Base-by-base conservation (phyloP, 2,888 invertebrate genomes). In the Machimus rusticus region DNA sequence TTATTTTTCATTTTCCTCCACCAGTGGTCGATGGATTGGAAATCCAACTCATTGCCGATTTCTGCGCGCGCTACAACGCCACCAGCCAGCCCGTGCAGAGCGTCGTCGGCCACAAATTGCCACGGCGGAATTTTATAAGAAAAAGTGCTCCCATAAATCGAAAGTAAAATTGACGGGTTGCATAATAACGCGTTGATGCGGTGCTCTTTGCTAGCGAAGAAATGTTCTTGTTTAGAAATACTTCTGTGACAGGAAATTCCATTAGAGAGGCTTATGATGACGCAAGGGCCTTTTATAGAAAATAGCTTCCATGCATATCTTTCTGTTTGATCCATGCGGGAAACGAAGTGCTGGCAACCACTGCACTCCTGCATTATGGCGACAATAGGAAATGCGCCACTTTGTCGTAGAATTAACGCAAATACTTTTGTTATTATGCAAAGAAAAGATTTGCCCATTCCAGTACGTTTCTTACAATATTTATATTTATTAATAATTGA, bases 111-210 rank as follows among this genome's bases (percentile, higher is more conserved):
- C 43, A 31, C 78, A 86, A 86, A 78, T 86, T 78, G 86, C 86
- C 74, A 34, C 86, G 9, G 51, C 77, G 78, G 86, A 79, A 86
- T 86, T 87, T 81, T 88, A 88, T 88, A 81, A 87, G 88, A 88
- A 88, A 88, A 88, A 88, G 88, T 88, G 88, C 88, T 88, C 88
- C 88, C 88, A 88, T 88, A 87, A 88, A 87, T 88, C 86, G 88
- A 88, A 88, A 88, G 88, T 88, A 88, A 88, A 88, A 88, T 86
- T 87, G 87, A 87, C 85, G 85, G 74, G 85, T 85, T 85, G 85
- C 85, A 46, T 85, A 85, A 85, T 43, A 74, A 46, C 85, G 85
- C 85, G 85, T 74, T 46, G 85, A 85, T 74, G 74, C 85, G 74
- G 85, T 74, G 46, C 74, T 85, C 23, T 85, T 55, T 74, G 74